phyloP scores from a whole-genome alignment of 2,888 invertebrate genomes.

The Meta bourneti region DNA sequence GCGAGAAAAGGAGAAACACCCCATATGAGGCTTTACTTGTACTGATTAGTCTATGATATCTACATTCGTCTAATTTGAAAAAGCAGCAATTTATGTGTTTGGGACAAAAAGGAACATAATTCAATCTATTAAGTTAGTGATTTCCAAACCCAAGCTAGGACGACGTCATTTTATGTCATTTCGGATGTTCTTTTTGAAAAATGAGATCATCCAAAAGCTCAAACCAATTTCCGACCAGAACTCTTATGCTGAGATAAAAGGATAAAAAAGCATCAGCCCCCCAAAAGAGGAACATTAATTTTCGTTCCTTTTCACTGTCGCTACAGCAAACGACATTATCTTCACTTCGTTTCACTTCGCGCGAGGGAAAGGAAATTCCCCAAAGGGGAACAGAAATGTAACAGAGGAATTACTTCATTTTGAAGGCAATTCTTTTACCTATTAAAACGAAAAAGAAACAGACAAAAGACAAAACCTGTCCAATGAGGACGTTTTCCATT shows the following conservation, averaged over 20 bases:
- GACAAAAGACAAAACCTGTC: not conserved
- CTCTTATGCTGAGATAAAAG: slow-evolving; percentile 5
- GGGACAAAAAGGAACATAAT: not conserved
- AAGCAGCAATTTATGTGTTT: not conserved
- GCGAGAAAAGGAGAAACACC: not conserved
- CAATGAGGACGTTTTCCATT: not conserved
- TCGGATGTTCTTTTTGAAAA: not conserved
- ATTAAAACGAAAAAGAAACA: slow-evolving; percentile 32
- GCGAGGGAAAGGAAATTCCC: slow-evolving; percentile 24
- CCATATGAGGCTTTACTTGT: not conserved
- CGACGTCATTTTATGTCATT: not conserved
- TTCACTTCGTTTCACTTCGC: slow-evolving; percentile 35
- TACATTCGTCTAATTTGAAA: not conserved
- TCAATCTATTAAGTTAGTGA: not conserved
- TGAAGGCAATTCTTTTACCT: slow-evolving; percentile 42
- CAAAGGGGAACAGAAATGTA: slow-evolving; percentile 8
- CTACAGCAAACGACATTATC: slow-evolving; percentile 22
- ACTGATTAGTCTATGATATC: not conserved
- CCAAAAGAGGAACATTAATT: slow-evolving; percentile 34
- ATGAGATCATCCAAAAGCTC: not conserved
- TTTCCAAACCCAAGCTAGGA: not conserved
- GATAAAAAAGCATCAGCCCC: not conserved
- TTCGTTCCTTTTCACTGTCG: slow-evolving; percentile 15
- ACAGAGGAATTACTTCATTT: slow-evolving; percentile 51
- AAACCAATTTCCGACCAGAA: slow-evolving; percentile 4